Conservation (phyloP, 1,140 invertebrate species). For the Charaxes varanes region DNA sequence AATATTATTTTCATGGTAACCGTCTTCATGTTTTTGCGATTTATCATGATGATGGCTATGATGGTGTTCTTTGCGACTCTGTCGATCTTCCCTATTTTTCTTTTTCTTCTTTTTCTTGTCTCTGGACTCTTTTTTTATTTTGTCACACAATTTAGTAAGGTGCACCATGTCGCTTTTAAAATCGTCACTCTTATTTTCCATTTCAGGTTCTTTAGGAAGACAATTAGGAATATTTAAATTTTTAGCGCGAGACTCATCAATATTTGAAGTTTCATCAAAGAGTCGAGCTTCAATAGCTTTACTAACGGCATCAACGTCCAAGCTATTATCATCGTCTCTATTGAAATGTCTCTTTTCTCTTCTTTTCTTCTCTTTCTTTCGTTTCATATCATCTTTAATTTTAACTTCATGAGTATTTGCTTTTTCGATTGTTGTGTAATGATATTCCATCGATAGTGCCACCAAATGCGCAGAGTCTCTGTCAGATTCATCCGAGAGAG, state of each 20-base stretch:
- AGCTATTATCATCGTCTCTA: slow-evolving; percentile 83
- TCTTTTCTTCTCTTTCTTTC: slow-evolving; percentile 82
- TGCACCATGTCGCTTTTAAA: slow-evolving; percentile 32
- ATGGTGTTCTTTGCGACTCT: slow-evolving; percentile 79
- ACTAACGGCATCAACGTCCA: slow-evolving; percentile 86
- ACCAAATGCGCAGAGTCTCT: slow-evolving; percentile 29
- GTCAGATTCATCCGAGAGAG: slow-evolving; percentile 84
- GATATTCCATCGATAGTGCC: neutral
- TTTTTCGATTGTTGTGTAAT: slow-evolving; percentile 21
- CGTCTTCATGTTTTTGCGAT: slow-evolving; percentile 30
- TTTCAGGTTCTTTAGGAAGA: slow-evolving; percentile 55
- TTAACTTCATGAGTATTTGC: slow-evolving; percentile 44
- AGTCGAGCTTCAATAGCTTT: slow-evolving; percentile 87
- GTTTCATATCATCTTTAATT: slow-evolving; percentile 72
- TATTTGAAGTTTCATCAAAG: slow-evolving; percentile 74
- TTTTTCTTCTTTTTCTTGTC: slow-evolving; percentile 90
- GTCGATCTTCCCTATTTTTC: slow-evolving; percentile 85
- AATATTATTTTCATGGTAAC: slow-evolving; percentile 30
- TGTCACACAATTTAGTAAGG: slow-evolving; percentile 56
- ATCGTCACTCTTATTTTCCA: slow-evolving; percentile 75
- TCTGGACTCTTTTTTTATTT: slow-evolving; percentile 77
- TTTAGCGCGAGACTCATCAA: slow-evolving; percentile 42
- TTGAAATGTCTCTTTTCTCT: slow-evolving; percentile 74
- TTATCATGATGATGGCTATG: slow-evolving; percentile 76
- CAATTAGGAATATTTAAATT: slow-evolving; percentile 51